Evolutionary conservation across 2,888 invertebrate species (phyloP).

Genomic region (Agrochola circellaris): DNA sequence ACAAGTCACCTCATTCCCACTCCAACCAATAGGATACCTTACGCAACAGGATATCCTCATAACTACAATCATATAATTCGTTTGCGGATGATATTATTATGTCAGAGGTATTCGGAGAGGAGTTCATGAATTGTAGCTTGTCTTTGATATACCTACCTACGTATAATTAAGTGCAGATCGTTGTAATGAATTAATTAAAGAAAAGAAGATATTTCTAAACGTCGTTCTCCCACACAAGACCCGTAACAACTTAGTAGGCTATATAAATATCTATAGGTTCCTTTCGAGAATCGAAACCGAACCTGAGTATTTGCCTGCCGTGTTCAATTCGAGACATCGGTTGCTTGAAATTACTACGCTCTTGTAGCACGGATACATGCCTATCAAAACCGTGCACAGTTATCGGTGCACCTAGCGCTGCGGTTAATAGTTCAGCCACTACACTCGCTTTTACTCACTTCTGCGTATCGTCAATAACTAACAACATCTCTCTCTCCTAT

Average conservation of each 20-base stretch:
- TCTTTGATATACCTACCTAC: not conserved
- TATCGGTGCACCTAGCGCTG: not conserved
- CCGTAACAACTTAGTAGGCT: not conserved
- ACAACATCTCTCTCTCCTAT: not conserved
- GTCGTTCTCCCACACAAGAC: not conserved
- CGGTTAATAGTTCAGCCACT: not conserved
- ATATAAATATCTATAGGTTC: not conserved
- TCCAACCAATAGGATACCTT: constrained; percentile 28
- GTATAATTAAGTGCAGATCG: not conserved
- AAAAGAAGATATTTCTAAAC: not conserved
- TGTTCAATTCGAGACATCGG: too few species aligned
- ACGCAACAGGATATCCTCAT: constrained; percentile 56
- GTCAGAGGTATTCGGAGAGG: not conserved
- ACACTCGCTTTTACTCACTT: not conserved
- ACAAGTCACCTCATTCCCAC: constrained; percentile 28
- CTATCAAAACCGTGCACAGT: too few species aligned
- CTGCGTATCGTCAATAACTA: constrained; percentile 4
- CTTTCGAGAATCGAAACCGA: not conserved
- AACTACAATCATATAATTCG: constrained; percentile 9
- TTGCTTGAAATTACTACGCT: too few species aligned
- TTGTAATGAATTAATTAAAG: too few species aligned
- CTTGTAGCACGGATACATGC: too few species aligned
- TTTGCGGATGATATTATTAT: not conserved
- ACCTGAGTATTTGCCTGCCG: too few species aligned
- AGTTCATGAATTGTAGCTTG: not conserved